Evolutionary conservation across 2,113 vertebrate genomes (phyloP).

Genomic region (Perognathus longimembris): DNA sequence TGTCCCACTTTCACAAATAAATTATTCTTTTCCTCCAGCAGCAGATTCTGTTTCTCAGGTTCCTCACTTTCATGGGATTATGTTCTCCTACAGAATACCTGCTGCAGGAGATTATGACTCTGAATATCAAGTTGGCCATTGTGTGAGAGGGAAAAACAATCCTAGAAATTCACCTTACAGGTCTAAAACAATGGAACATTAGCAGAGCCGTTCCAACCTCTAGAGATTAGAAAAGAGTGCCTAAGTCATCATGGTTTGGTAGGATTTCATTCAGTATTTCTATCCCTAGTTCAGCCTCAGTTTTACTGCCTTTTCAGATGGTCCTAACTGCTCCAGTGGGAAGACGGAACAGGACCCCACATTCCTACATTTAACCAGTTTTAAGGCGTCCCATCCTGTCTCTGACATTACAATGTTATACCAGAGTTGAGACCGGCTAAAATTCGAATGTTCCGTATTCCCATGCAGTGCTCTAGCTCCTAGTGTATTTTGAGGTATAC

Average conservation of each 20-base stretch:
- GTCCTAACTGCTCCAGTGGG: too few relatives aligned
- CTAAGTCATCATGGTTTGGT: background rate
- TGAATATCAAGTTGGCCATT: conserved; percentile 62
- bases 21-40: conserved; percentile 71
- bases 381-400: background rate
- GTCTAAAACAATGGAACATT: conserved; percentile 4
- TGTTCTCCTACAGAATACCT: conserved; percentile 67
- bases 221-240: conserved; percentile 7
- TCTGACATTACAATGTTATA: background rate
- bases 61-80: conserved; percentile 76
- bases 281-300: background rate
- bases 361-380: background rate
- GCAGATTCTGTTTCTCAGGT: conserved; percentile 67
- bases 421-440: background rate
- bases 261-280: conserved; percentile 6
- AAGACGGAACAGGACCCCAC: background rate
- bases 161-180: conserved; percentile 51
- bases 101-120: conserved; percentile 64
- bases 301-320: background rate
- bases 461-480: background rate
- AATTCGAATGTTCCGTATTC: background rate
- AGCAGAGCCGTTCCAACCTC: background rate
- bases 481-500: background rate
- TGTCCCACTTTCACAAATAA: conserved; percentile 74
- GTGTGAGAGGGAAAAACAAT: conserved; percentile 7